A percentile compares a stretch with the other conserved stretches of the same genome.
Conservation (phyloP, 1,140 invertebrate species). For the Pseudomyrmex pallidus region DNA sequence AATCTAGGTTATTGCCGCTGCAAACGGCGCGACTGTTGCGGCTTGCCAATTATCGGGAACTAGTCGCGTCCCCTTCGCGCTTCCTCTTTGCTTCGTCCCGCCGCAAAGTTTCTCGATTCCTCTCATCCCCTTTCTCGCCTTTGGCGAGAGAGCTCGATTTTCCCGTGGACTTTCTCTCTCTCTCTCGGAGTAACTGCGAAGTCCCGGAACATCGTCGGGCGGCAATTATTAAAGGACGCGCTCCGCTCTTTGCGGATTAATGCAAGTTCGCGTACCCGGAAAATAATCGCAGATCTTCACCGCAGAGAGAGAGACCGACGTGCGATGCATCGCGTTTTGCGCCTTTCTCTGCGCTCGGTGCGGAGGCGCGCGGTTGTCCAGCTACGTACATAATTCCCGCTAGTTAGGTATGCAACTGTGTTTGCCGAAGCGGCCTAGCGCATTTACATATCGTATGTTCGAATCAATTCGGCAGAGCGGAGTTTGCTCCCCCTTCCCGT, state of each 20-base stretch:
- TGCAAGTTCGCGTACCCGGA: conserved; percentile 6
- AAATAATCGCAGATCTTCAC: conserved; percentile 46
- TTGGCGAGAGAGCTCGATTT: conserved; percentile 48
- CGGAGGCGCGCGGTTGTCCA: too few species aligned
- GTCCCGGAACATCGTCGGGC: conserved; percentile 41
- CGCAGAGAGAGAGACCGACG: not conserved
- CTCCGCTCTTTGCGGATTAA: conserved; percentile 16
- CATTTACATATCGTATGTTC: conserved; percentile 47
- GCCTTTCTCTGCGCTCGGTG: not conserved
- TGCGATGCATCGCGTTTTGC: conserved; percentile 17
- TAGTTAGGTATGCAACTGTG: not conserved
- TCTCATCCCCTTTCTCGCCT: not conserved
- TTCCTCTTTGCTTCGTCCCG: conserved; percentile 47
- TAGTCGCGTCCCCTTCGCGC: not conserved
- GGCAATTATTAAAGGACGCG: conserved; percentile 57
- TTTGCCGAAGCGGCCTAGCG: not conserved
- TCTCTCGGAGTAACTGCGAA: conserved; percentile 44
- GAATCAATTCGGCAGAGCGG: conserved; percentile 15
- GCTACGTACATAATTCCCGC: not conserved
- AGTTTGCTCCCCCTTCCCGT: not conserved
- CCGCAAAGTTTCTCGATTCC: conserved; percentile 40
- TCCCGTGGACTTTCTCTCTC: conserved; percentile 2
- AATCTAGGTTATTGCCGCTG: conserved; percentile 74
- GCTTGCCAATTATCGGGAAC: conserved; percentile 70
- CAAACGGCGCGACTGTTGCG: conserved; percentile 69